phyloP scores from a whole-genome alignment of 2,888 invertebrate genomes.

The Spilarctia lutea region DNA sequence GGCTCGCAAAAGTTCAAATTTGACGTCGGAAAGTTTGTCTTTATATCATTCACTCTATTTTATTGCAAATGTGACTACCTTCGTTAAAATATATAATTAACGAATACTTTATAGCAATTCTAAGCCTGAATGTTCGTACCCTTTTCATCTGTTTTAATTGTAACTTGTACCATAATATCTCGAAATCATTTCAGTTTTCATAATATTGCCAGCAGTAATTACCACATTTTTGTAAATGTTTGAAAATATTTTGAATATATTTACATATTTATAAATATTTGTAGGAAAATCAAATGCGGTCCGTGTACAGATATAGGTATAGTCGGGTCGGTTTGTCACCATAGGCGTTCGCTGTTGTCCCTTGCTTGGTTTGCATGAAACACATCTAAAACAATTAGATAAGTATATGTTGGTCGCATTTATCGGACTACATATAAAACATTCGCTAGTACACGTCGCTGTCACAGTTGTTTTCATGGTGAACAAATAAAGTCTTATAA shows the following conservation, averaged over 20 bases:
- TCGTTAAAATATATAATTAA: background rate
- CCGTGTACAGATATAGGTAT: too few relatives aligned
- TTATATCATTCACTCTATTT: background rate
- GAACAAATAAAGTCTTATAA: too few relatives aligned
- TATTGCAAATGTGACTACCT: background rate
- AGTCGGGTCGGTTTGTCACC: too few relatives aligned
- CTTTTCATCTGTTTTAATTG: background rate
- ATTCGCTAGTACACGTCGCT: too few relatives aligned
- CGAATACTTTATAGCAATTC: background rate
- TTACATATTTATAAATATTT: too few relatives aligned
- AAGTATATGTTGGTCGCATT: too few relatives aligned
- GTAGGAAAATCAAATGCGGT: too few relatives aligned
- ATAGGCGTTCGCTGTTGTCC: too few relatives aligned
- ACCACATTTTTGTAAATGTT: background rate
- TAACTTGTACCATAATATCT: background rate
- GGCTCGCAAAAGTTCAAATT: background rate
- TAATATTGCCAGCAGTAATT: background rate
- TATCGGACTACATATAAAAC: too few relatives aligned
- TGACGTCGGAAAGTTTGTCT: background rate
- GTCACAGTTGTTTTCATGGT: too few relatives aligned
- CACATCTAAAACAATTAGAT: too few relatives aligned
- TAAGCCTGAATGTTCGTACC: background rate
- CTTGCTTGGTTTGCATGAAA: too few relatives aligned
- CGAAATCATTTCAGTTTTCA: background rate
- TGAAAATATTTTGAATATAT: background rate